Percentiles rank a stretch among this genome's conserved stretches.
phyloP scores from a whole-genome alignment of 2,113 vertebrate species.

The Takifugu flavidus region DNA sequence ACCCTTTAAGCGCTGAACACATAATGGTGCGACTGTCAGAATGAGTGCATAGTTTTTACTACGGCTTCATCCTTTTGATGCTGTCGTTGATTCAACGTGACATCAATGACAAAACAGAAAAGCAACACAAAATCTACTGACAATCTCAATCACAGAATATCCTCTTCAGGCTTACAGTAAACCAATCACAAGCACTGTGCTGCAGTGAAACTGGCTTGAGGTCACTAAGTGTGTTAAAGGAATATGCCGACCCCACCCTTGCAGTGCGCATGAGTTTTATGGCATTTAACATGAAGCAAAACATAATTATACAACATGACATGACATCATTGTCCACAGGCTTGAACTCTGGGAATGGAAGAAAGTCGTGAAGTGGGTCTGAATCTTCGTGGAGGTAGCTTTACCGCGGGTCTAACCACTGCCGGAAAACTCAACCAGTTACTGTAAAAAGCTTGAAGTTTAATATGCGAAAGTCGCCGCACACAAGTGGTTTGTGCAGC shows the following conservation, averaged over 20 bases:
- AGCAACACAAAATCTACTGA: conserved; percentile 38
- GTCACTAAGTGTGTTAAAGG: conserved; percentile 61
- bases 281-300: conserved; percentile 55
- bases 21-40: conserved; percentile 19
- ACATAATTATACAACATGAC: conserved; percentile 49
- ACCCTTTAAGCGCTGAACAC: conserved; percentile 1
- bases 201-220: conserved; percentile 55
- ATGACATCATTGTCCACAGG: conserved; percentile 57
- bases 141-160: conserved; percentile 34
- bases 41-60: conserved; percentile 3
- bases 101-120: conserved; percentile 43
- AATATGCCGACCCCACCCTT: conserved; percentile 60
- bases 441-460: conserved; percentile 45
- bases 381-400: conserved; percentile 40
- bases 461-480: conserved; percentile 40
- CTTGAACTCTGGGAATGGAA: conserved; percentile 41
- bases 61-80: conserved; percentile 11
- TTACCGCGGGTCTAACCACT: conserved; percentile 40
- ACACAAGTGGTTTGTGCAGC: conserved; percentile 35
- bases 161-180: conserved; percentile 18
- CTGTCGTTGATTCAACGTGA: conserved; percentile 35
- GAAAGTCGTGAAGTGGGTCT: conserved; percentile 24
- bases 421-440: conserved; percentile 47
- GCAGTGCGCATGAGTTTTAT: conserved; percentile 49
- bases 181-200: conserved; percentile 20